Evolutionary conservation across 2,888 invertebrate species (phyloP), one percentile per base, ranked within the genome.

Genomic region (Tenthredo scrophulariae): DNA sequence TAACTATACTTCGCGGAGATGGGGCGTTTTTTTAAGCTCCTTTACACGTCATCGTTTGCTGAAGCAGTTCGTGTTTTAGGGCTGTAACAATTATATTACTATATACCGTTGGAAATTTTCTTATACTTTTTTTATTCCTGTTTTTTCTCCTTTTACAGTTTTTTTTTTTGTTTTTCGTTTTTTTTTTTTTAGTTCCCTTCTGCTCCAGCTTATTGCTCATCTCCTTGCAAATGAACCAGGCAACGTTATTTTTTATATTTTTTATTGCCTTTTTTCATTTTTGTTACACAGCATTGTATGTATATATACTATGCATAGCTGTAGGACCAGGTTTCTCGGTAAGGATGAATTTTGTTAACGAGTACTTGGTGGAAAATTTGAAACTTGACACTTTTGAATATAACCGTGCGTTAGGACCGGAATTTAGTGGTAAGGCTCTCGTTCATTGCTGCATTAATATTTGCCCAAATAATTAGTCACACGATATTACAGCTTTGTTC

Each of bases 281-380:
- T 77, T 33, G 29, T 77, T 46, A 75, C 75, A 46, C 15, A 26
- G 26, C 6, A 33, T n/a, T n/a, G n/a, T 43, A 50, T 40, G 10
- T 26, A 4, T 43, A 50, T 37, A 18, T 22, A 0, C 62, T 22
- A 0, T 26, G 22, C 26, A 22, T 62, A n/a, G 1, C 6, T 7
- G 29, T 33, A n/a, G 26, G 22, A 7, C 29, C 13, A 1, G 43
- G 26, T 0, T 46, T 46, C 37, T 37, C 40, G 9, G 58, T 13
- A 13, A 37, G 37, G 62, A 58, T 58, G 62, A n/a, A 10, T 62
- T 80, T 29, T 40, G 80, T 26, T 58, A 58, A 62, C 80, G 80
- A 80, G 80, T 26, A 80, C 62, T 80, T 22, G 37, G 80, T 58
- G 40, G 80, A 22, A 80, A 80, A 80, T 80, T 80, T 62, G 40